Conservation (phyloP, 2,113 vertebrate genomes). For the Glareola pratincola region DNA sequence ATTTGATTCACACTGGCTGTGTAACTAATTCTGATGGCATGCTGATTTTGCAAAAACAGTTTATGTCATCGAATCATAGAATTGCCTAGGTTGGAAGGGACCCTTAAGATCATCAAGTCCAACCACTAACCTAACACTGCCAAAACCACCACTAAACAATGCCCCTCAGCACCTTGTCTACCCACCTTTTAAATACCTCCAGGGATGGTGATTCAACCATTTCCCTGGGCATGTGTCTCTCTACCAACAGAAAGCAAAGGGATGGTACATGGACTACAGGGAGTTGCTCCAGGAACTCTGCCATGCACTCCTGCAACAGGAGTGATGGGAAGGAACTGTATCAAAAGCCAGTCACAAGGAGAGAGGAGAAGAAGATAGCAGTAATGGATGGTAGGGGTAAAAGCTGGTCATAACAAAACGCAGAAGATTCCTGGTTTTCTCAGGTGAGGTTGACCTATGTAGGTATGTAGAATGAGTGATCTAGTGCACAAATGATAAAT, state of each 20-base stretch:
- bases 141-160: not conserved
- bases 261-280: accelerated
- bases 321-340: not conserved
- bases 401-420: not conserved
- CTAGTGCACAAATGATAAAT: not conserved
- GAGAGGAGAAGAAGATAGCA: not conserved
- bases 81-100: not conserved
- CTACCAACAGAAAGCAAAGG: not conserved
- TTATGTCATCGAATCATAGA: not conserved
- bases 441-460: not conserved
- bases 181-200: not conserved
- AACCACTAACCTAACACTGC: not conserved
- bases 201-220: too few relatives aligned
- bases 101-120: not conserved
- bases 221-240: not conserved
- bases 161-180: not conserved
- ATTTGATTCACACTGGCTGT: not conserved
- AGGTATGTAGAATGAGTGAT: not conserved
- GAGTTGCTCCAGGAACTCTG: not conserved
- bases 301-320: not conserved
- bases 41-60: not conserved
- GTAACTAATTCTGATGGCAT: not conserved
- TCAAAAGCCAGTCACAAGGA: not conserved
- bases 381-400: not conserved
- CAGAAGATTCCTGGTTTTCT: not conserved